phyloP scores from a whole-genome alignment of 1,140 invertebrate species.

The Neuroterus valhalla region DNA sequence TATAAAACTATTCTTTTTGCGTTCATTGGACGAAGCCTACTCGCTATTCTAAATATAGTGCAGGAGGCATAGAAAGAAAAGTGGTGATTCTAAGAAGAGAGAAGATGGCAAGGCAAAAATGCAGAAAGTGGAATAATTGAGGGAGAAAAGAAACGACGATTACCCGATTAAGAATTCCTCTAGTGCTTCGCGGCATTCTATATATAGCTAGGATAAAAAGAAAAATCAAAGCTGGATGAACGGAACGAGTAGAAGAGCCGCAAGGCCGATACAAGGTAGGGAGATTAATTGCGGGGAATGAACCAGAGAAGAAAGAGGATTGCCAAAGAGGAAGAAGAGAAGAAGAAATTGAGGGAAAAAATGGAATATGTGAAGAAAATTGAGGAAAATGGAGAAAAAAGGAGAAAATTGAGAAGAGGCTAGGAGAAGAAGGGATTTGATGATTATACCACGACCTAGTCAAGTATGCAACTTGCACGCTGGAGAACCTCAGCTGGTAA shows the following conservation, averaged over 20 bases:
- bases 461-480: no score
- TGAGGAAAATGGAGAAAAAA: background rate
- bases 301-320: constrained; percentile 22
- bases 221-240: constrained; percentile 25
- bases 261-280: constrained; percentile 24
- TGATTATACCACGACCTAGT: background rate
- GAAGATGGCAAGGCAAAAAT: constrained; percentile 26
- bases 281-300: constrained; percentile 29
- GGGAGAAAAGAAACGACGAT: constrained; percentile 29
- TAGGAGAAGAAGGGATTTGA: background rate
- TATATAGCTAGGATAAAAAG: constrained; percentile 6
- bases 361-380: background rate
- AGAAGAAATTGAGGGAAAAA: background rate
- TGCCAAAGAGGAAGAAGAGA: background rate
- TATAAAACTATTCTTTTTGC: constrained; percentile 30
- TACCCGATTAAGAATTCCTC: constrained; percentile 30
- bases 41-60: constrained; percentile 20
- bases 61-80: constrained; percentile 28
- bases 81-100: constrained; percentile 26
- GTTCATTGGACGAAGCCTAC: constrained; percentile 24
- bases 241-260: constrained; percentile 28
- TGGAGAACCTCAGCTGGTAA: no score
- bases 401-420: background rate
- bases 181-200: constrained; percentile 29
- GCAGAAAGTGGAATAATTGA: constrained; percentile 30